Percentiles rank a stretch among this genome's conserved stretches.
These are phyloP conservation scores for Myotis lucifugus DNA, from an alignment of 2,113 vertebrate genomes.

Conservation along the genomic window DNA sequence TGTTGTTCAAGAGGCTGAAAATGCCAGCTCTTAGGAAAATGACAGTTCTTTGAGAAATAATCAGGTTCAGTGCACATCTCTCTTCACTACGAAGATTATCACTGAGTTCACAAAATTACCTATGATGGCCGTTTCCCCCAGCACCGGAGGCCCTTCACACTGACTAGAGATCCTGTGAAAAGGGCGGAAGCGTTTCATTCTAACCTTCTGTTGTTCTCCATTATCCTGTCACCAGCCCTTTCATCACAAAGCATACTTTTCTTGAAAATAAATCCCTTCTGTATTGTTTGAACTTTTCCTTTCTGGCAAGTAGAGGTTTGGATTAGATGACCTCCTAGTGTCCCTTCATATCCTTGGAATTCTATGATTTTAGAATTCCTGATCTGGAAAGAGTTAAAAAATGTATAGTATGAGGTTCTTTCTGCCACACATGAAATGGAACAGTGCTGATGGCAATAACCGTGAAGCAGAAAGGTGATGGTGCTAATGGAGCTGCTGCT, in stretches of 20 bases:
- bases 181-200: background rate
- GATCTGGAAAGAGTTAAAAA: background rate
- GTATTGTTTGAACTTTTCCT: background rate
- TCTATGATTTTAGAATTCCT: background rate
- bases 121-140: background rate
- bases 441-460: background rate
- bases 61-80: background rate
- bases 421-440: background rate
- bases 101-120: background rate
- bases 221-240: background rate
- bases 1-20: constrained; percentile 51
- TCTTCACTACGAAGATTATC: background rate
- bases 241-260: constrained; percentile 2
- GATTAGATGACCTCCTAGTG: background rate
- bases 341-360: background rate
- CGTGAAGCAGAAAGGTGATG: background rate
- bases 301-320: background rate
- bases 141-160: background rate
- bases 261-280: constrained; percentile 33
- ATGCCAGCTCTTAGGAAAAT: constrained; percentile 62
- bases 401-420: background rate
- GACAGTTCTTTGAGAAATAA: constrained; percentile 37
- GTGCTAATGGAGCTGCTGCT: background rate
- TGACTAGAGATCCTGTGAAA: background rate
- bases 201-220: background rate